Conservation (phyloP, 2,113 vertebrate species). For the Macquaria ambigua region DNA sequence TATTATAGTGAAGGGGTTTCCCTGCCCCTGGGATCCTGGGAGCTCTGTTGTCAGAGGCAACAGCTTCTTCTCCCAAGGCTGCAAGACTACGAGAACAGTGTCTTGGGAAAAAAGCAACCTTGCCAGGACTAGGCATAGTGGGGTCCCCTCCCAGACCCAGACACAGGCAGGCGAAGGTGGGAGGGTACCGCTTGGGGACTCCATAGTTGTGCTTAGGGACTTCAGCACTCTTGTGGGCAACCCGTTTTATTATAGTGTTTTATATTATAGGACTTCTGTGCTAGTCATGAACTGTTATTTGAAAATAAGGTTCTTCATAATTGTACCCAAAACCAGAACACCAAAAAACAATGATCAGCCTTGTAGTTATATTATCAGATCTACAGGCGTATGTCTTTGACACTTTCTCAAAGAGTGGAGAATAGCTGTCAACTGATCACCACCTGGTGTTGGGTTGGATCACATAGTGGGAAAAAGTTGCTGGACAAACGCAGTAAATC, state of each 20-base stretch:
- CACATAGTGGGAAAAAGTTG: background rate
- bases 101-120: background rate
- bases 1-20: constrained; percentile 1
- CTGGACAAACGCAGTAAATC: background rate
- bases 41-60: constrained; percentile 33
- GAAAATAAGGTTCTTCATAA: background rate
- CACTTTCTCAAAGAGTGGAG: background rate
- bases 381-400: background rate
- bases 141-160: background rate
- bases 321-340: background rate
- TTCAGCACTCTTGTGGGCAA: no score
- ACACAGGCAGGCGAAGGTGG: background rate
- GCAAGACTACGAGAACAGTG: background rate
- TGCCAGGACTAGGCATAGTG: background rate
- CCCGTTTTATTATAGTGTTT: background rate
- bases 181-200: background rate
- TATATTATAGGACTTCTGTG: background rate
- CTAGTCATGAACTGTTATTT: no score
- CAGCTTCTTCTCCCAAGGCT: constrained; percentile 2
- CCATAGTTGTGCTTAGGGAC: background rate
- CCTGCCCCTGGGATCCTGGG: constrained; percentile 1
- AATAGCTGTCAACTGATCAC: background rate
- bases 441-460: background rate
- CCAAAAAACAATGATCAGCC: background rate
- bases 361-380: background rate